Base-by-base conservation (phyloP, 2,113 vertebrate genomes). In the Eleginops maclovinus region DNA sequence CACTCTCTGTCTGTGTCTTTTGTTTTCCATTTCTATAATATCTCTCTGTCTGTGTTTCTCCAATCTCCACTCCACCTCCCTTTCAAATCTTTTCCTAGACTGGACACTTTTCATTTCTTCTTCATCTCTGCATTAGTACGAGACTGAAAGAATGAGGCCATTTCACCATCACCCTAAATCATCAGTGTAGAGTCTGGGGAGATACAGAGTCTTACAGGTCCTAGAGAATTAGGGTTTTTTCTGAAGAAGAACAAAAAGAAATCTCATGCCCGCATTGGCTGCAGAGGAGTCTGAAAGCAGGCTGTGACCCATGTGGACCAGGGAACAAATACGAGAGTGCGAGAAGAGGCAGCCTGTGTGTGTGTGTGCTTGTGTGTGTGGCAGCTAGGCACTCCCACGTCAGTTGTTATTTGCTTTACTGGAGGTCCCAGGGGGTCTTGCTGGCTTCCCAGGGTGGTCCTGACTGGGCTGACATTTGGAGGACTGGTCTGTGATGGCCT, bases 111-210 rank as follows among this genome's bases (percentile, higher is more conserved):
- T 76, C 59, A 72, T 77, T 84, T 75, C 64, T 75, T 68, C 72
- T 75, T 83, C 72, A 73, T 50, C 65, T 68, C 62, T 31, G 36
- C 72, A 77, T 83, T 82, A 77, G 55, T 58, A 54, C 22, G 31
- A 75, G 72, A 80, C 65, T 88, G 89, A 93, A 92, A 89, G 91
- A 93, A 89, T 85, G 79, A 84, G 90, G 84, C 59, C 87, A 86
- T 72, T 60, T 88, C 75, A 56, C 75, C 36, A 87, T 79, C 81
- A 13, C 63, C 56, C 81, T 79, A 64, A 75, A 55, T 86, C 71
- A 79, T 71, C 71, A 43, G 11, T 63, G 53, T 74, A 71, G 53
- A 49, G 49, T 79, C 51, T 62, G 26, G 16, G 44, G 55, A 74
- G 22, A 53, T 77, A 77, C 60, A 61, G 59, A 59, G 66, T 73